A percentile compares a stretch with the other conserved stretches of the same genome.
Conservation (phyloP, 2,888 invertebrate species). For the Acrobasis consociella region DNA sequence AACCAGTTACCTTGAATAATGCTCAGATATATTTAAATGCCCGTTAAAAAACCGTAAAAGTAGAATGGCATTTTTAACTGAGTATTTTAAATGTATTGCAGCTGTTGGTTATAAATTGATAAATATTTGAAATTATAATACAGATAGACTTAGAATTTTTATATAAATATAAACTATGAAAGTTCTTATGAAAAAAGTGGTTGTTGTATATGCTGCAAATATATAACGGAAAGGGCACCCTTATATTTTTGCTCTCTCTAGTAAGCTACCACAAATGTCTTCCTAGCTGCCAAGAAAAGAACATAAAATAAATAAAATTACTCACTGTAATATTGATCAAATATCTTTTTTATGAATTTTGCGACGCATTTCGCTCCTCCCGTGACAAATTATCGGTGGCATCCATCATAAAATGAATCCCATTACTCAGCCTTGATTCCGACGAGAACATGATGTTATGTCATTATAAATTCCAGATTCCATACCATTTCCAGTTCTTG, state of each 20-base stretch:
- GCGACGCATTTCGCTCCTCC: neutral
- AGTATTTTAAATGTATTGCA: conserved; percentile 19
- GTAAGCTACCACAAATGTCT: no score
- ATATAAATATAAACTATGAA: no score
- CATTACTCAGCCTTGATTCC: conserved; percentile 1
- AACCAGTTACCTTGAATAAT: conserved; percentile 25
- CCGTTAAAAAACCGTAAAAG: conserved; percentile 12
- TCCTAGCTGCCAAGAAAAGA: no score
- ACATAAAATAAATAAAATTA: no score
- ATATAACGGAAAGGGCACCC: no score
- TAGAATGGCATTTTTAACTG: conserved; percentile 5
- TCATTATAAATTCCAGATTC: neutral
- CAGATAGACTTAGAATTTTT: neutral
- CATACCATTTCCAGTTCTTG: neutral
- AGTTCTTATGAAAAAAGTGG: no score
- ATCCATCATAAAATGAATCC: conserved; percentile 2
- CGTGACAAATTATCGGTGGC: conserved; percentile 4
- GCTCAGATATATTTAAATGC: conserved; percentile 11
- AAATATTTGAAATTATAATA: neutral
- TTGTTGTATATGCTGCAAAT: no score
- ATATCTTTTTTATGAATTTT: neutral
- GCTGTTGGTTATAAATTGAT: conserved; percentile 9
- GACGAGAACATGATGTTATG: neutral
- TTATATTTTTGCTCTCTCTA: no score
- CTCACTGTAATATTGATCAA: neutral